A percentile compares a stretch with the other conserved stretches of the same genome.
Conservation (phyloP, 1,140 invertebrate genomes). For the Caerostris extrusa region DNA sequence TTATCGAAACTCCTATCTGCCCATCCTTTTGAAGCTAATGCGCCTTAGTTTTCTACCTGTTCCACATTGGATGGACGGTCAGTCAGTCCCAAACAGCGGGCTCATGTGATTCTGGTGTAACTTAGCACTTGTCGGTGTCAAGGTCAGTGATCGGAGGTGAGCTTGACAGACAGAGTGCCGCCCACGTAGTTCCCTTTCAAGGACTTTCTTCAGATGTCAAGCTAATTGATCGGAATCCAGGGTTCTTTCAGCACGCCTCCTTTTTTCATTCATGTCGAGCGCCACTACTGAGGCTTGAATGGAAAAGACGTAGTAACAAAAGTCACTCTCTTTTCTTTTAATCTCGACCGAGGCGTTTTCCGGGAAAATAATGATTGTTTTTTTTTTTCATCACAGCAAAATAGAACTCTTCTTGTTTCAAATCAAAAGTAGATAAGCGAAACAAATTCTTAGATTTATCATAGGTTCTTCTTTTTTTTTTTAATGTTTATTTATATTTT, state of each 20-base stretch:
- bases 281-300: neutral
- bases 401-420: neutral
- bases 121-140: constrained; percentile 52
- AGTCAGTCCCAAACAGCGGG: neutral
- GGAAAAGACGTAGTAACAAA: neutral
- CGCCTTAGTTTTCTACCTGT: neutral
- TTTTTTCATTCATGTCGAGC: neutral
- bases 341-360: neutral
- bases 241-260: constrained; percentile 28
- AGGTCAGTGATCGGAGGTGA: constrained; percentile 63
- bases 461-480: too few relatives aligned
- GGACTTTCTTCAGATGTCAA: constrained; percentile 62
- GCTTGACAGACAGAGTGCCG: constrained; percentile 70
- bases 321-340: neutral
- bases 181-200: constrained; percentile 51
- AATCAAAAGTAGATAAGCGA: neutral
- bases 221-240: constrained; percentile 52
- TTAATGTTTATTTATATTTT: too few relatives aligned
- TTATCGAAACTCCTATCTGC: neutral
- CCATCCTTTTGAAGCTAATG: neutral
- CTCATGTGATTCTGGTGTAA: neutral
- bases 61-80: neutral
- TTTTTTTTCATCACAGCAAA: neutral
- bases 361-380: neutral
- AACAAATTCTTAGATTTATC: neutral